Conservation (phyloP, 2,113 vertebrate genomes). For the Rostratula benghalensis region DNA sequence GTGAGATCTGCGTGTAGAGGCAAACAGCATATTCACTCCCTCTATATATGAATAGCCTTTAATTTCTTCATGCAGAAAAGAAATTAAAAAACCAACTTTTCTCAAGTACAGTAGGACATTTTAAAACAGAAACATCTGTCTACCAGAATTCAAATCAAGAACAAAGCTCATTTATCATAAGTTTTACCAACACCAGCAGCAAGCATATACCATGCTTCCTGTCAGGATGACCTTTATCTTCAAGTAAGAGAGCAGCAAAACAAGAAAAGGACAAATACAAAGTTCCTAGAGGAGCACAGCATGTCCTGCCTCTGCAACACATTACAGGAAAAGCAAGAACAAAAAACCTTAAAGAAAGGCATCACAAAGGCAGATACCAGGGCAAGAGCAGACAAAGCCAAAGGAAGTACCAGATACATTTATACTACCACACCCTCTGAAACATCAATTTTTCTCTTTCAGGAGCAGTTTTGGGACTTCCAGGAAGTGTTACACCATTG, state of each 20-base stretch:
- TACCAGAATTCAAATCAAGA: constrained; percentile 35
- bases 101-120: not conserved
- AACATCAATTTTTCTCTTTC: not conserved
- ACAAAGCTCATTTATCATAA: constrained; percentile 10
- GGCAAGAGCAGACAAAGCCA: not conserved
- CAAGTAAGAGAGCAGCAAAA: constrained; percentile 3
- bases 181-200: constrained; percentile 13
- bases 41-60: not conserved
- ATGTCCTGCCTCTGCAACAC: not conserved
- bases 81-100: not conserved
- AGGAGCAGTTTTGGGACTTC: not conserved
- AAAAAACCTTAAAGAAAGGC: constrained; percentile 12
- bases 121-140: constrained; percentile 24
- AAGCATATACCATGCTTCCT: constrained; percentile 1
- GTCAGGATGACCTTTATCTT: constrained; percentile 43
- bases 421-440: not conserved
- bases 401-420: not conserved
- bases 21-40: not conserved
- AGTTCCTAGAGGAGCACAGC: constrained; percentile 18
- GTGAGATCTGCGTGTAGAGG: not conserved
- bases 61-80: not conserved
- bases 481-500: not conserved
- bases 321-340: not conserved
- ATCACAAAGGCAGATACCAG: not conserved
- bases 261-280: constrained; percentile 9